Evolutionary conservation across 2,797 vertebrate species (phyloP), one percentile per base, ranked within the genome.

Genomic region (Lagorchestes hirsutus): DNA sequence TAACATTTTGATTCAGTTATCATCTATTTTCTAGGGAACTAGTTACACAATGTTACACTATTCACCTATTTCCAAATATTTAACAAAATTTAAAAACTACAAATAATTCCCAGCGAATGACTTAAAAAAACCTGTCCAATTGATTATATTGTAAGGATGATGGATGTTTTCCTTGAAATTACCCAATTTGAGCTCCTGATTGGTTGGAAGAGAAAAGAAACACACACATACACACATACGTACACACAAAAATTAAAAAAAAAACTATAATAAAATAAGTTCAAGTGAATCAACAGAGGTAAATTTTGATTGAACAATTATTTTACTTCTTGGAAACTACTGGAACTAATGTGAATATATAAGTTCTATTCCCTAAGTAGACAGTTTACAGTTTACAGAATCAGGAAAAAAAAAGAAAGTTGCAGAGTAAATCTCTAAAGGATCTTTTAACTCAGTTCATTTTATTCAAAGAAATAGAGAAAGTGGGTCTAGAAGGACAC

Each of bases 271-370:
- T 55, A 96, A 93, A 93, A 91, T 93, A 91, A 93, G 0, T 11
- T 93, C 94, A 55, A 94, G 96, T 46, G 8, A 92, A 93, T 91
- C 40, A 95, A 50, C 93, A 16, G 4, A 92, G 6, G 46, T 93
- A 96, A 94, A 92, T 91, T 67, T 91, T 93, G 29, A 94, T 55
- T 92, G 22, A 50, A 90, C 50, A 93, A 52, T 95, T 54, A 93
- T 92, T 96, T 95, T 28, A 90, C 54, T 55, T 97, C 34, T 46
- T 62, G 10, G 40, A 96, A 95, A 95, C 34, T 57, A 94, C 92
- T 31, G 12, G 11, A 1, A 31, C 90, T 16, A 94, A 67, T 96
- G 56, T 11, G 92, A 97, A 94, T 95, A n/a, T 56, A 58, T 91
- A 90, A 74, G 1, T 58, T 59, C 55, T 55, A 54, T 52, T 90